A percentile compares a stretch with the other conserved stretches of the same genome.
phyloP scores from a whole-genome alignment of 2,797 vertebrate genomes.

The Dendrocincla fuliginosa region DNA sequence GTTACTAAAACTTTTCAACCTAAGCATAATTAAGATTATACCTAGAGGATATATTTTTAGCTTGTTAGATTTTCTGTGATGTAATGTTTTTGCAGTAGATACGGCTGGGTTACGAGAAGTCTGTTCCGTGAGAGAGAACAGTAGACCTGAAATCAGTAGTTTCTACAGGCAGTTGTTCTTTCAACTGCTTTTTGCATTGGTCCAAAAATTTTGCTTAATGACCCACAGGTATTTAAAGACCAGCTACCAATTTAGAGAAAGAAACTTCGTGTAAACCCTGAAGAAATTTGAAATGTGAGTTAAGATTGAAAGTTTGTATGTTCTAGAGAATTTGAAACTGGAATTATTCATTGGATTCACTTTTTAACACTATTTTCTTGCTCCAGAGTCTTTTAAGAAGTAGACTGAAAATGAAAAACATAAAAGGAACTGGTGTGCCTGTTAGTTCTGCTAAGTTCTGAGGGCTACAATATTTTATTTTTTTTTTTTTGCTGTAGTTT shows the following conservation, averaged over 20 bases:
- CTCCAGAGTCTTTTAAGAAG: background rate
- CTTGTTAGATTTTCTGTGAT: background rate
- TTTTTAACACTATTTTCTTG: background rate
- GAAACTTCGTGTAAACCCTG: background rate
- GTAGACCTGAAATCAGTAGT: background rate
- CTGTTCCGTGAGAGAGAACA: background rate
- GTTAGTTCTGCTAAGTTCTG: background rate
- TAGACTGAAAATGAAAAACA: background rate
- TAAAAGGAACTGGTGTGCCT: background rate
- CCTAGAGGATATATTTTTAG: conserved; percentile 41
- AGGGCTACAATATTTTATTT: background rate
- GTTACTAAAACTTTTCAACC: conserved; percentile 49
- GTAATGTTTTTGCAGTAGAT: background rate
- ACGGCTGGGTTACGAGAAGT: background rate
- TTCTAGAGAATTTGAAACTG: background rate
- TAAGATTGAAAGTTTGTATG: background rate
- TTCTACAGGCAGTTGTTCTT: background rate
- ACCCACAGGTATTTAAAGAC: background rate
- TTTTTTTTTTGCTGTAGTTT: background rate
- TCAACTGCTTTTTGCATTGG: background rate
- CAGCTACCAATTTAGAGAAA: background rate
- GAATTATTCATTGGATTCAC: background rate
- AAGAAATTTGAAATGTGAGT: background rate
- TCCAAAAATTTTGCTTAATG: background rate
- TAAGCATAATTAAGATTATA: conserved; percentile 29